These are phyloP conservation scores for Paramuricea clavata DNA, from an alignment of 92 coral and sea anemone genomes.

Conservation along the genomic window DNA sequence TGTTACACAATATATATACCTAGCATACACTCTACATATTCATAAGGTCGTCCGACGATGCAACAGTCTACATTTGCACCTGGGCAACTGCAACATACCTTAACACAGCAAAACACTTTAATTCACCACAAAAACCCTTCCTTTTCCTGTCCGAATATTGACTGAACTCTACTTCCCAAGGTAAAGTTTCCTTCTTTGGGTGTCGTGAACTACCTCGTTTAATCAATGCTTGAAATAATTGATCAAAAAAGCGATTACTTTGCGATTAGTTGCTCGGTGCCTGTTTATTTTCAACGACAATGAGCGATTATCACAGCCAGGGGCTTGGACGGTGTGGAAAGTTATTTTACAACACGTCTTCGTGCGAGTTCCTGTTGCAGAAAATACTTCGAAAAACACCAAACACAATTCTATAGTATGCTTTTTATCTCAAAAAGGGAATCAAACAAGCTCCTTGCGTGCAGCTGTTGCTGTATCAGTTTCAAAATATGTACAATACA, in stretches of 20 bases:
- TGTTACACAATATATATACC: too few relatives aligned
- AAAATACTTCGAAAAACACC: background rate
- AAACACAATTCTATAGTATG: background rate
- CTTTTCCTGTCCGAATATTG: background rate
- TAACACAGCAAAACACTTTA: background rate
- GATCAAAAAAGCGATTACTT: slow-evolving; percentile 41
- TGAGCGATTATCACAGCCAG: slow-evolving; percentile 38
- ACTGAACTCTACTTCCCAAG: background rate
- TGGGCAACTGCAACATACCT: slow-evolving; percentile 27
- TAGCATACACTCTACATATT: too few relatives aligned
- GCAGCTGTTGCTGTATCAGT: background rate
- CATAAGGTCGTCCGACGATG: too few relatives aligned
- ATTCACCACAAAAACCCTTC: background rate
- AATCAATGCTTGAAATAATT: slow-evolving; percentile 7
- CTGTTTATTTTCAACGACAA: slow-evolving; percentile 28
- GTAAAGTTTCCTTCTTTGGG: background rate
- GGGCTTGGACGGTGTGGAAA: slow-evolving; percentile 12
- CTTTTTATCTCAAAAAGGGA: background rate
- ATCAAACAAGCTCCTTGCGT: background rate
- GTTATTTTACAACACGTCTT: slow-evolving; percentile 6
- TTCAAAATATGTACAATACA: background rate
- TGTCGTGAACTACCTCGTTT: background rate
- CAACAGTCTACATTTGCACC: background rate
- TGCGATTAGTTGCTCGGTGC: slow-evolving; percentile 9
- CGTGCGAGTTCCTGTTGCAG: background rate